These are phyloP conservation scores for Anthoptus insignis DNA, from an alignment of 2,888 invertebrate species.

Conservation along the genomic window DNA sequence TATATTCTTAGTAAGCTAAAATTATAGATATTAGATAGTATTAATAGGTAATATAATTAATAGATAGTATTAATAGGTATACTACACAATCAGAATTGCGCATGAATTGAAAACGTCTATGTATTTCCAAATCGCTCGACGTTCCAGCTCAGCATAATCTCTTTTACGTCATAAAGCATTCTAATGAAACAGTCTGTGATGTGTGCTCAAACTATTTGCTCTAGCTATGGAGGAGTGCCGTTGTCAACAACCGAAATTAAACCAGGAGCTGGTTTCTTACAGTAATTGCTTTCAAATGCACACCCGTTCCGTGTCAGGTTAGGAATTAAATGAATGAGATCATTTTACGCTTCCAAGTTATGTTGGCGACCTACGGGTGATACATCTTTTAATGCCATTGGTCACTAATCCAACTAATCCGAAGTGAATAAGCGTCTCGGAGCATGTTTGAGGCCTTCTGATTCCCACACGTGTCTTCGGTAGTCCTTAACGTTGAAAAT, in stretches of 20 bases:
- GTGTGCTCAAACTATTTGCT: conserved; percentile 35
- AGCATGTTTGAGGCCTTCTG: too few relatives aligned
- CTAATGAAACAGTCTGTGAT: conserved; percentile 22
- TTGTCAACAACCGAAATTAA: conserved; percentile 34
- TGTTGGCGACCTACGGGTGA: too few relatives aligned
- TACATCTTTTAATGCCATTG: too few relatives aligned
- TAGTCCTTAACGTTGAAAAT: too few relatives aligned
- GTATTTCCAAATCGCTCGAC: background rate
- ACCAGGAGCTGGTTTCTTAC: conserved; percentile 25
- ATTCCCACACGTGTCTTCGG: too few relatives aligned
- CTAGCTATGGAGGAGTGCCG: conserved; percentile 16
- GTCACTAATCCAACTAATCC: too few relatives aligned
- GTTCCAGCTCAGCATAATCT: background rate
- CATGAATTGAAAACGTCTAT: background rate
- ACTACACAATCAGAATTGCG: too few relatives aligned
- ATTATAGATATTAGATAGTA: too few relatives aligned
- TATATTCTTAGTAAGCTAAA: too few relatives aligned
- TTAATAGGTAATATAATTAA: too few relatives aligned
- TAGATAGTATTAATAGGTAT: too few relatives aligned
- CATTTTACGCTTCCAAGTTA: conserved; percentile 1
- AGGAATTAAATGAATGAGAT: background rate
- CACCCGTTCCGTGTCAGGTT: conserved; percentile 14
- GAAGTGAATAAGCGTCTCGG: too few relatives aligned
- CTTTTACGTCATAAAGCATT: conserved; percentile 23
- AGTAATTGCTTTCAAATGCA: conserved; percentile 34